These are phyloP conservation scores for Andricus quercusramuli DNA, from an alignment of 2,888 invertebrate species.

Conservation along the genomic window DNA sequence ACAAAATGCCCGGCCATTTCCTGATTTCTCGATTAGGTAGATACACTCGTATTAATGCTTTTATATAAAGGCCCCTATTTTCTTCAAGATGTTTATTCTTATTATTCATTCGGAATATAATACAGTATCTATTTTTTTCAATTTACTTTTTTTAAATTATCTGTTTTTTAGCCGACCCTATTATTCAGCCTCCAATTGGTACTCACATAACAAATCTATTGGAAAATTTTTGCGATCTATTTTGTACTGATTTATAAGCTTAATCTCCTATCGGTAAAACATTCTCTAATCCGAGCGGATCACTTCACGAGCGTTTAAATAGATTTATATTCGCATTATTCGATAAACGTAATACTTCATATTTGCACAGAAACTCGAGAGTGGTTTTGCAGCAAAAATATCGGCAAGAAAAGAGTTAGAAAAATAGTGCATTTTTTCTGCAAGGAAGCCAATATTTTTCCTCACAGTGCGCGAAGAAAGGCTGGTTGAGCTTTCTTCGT, in stretches of 20 bases:
- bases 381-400: neutral
- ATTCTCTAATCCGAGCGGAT: constrained; percentile 20
- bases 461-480: neutral
- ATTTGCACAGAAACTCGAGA: constrained; percentile 8
- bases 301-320: constrained; percentile 33
- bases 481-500: constrained; percentile 2
- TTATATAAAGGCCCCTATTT: too few relatives aligned
- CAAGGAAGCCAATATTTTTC: constrained; percentile 28
- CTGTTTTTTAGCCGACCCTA: too few relatives aligned
- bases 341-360: constrained; percentile 19
- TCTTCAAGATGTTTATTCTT: too few relatives aligned
- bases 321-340: constrained; percentile 35
- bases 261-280: constrained; percentile 20
- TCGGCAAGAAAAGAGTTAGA: neutral
- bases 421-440: constrained; percentile 27
- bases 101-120: too few relatives aligned
- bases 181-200: too few relatives aligned
- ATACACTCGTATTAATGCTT: too few relatives aligned
- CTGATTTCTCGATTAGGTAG: too few relatives aligned
- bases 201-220: neutral
- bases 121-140: too few relatives aligned
- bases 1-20: too few relatives aligned
- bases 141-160: too few relatives aligned
- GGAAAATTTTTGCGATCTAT: too few relatives aligned
- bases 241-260: neutral